These are phyloP conservation scores for Metacarcinus magister DNA, from an alignment of 2,888 invertebrate genomes.

Conservation along the genomic window DNA sequence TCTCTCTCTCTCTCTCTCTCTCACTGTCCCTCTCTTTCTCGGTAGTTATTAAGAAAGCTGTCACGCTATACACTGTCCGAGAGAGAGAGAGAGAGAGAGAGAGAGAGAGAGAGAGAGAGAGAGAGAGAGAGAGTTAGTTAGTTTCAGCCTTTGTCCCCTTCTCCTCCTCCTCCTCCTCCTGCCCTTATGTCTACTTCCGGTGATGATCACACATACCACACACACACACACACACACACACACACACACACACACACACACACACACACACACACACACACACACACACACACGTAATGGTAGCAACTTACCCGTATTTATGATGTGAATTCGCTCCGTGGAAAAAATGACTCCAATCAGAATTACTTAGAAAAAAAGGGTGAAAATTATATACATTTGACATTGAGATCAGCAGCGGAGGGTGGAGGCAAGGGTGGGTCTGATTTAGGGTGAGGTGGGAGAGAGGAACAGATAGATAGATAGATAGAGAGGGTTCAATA, in stretches of 20 bases:
- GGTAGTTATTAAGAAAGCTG: not conserved
- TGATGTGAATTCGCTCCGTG: not conserved
- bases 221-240: slow-evolving; percentile 10
- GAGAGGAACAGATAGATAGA: not conserved
- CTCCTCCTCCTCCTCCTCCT: slow-evolving; percentile 9
- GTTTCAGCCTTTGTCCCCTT: not conserved
- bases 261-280: too few species aligned
- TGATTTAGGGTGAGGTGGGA: not conserved
- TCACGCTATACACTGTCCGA: not conserved
- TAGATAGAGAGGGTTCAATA: not conserved
- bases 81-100: slow-evolving; percentile 50
- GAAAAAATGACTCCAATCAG: not conserved
- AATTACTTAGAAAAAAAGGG: not conserved
- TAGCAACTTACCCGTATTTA: too few species aligned
- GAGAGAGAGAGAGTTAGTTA: too few species aligned
- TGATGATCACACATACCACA: not conserved
- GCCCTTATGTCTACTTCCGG: not conserved
- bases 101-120: not conserved
- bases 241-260: slow-evolving; percentile 21
- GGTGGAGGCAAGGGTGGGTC: not conserved
- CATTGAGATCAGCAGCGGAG: not conserved
- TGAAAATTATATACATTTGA: too few species aligned
- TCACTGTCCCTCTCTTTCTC: not conserved
- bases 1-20: slow-evolving; percentile 38
- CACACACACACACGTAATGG: too few species aligned